Conservation (phyloP, 2,888 invertebrate genomes). For the Hoplodrina ambigua region DNA sequence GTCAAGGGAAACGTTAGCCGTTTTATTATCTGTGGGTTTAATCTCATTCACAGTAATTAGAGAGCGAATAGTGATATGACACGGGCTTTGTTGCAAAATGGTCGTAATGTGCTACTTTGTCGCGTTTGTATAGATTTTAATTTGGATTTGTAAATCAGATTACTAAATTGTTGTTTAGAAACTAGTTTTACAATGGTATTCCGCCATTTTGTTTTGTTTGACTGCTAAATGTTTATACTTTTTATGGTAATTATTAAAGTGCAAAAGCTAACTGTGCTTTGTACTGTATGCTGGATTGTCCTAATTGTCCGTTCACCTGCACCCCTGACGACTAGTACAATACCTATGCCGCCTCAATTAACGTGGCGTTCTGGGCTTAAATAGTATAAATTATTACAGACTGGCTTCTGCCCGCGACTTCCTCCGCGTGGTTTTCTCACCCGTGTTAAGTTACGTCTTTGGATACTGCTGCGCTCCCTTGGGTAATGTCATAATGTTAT, state of each 20-base stretch:
- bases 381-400: too few relatives aligned
- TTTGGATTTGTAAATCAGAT: slow-evolving; percentile 23
- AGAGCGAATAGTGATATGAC: slow-evolving; percentile 14
- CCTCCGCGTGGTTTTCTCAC: too few relatives aligned
- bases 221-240: neutral
- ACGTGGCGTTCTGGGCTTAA: too few relatives aligned
- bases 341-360: too few relatives aligned
- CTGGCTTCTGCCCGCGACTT: too few relatives aligned
- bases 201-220: neutral
- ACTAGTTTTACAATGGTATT: neutral
- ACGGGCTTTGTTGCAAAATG: slow-evolving; percentile 26
- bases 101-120: slow-evolving; percentile 31
- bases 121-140: neutral
- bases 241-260: neutral
- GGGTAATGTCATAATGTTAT: too few relatives aligned
- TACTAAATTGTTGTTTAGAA: slow-evolving; percentile 14
- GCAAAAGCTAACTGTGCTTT: neutral
- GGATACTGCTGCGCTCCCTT: too few relatives aligned
- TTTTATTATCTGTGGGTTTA: slow-evolving; percentile 29
- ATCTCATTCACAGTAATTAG: slow-evolving; percentile 45
- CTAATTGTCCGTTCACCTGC: too few relatives aligned
- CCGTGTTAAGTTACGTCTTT: too few relatives aligned
- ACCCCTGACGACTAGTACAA: too few relatives aligned
- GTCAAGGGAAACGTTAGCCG: slow-evolving; percentile 6
- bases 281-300: too few relatives aligned